Conservation (phyloP, 2,888 invertebrate species). For the Leucophenga montana region DNA sequence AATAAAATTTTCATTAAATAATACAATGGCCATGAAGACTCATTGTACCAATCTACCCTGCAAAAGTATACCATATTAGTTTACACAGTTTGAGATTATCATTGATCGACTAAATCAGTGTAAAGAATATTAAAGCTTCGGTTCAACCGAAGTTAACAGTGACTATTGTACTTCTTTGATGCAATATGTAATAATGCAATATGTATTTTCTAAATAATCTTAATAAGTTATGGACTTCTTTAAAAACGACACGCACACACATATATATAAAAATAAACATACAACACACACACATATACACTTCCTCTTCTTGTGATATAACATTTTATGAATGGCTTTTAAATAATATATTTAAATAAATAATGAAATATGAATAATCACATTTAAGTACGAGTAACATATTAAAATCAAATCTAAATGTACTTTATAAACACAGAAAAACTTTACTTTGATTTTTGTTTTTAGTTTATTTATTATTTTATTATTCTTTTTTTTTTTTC, state of each 20-base stretch:
- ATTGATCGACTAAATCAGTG: too few species aligned
- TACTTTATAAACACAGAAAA: conserved; percentile 15
- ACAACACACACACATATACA: conserved; percentile 38
- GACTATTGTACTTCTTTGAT: too few species aligned
- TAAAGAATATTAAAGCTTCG: too few species aligned
- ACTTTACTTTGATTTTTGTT: background rate
- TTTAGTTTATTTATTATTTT: background rate
- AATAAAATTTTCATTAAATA: too few species aligned
- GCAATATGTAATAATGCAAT: background rate
- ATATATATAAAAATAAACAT: background rate
- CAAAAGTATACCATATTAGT: too few species aligned
- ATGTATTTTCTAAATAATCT: background rate
- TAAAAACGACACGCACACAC: conserved; percentile 3
- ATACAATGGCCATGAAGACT: too few species aligned
- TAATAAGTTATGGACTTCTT: conserved; percentile 24
- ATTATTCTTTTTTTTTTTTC: background rate
- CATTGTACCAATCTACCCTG: too few species aligned
- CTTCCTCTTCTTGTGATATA: conserved; percentile 68
- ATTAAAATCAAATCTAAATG: conserved; percentile 22
- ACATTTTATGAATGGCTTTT: conserved; percentile 65
- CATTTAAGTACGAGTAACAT: conserved; percentile 6
- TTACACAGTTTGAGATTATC: too few species aligned
- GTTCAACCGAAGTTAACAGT: too few species aligned
- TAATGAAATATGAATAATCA: conserved; percentile 3
- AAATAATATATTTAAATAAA: conserved; percentile 37